Evolutionary conservation across 2,888 invertebrate genomes (phyloP).

Genomic region (Urechis unicinctus): DNA sequence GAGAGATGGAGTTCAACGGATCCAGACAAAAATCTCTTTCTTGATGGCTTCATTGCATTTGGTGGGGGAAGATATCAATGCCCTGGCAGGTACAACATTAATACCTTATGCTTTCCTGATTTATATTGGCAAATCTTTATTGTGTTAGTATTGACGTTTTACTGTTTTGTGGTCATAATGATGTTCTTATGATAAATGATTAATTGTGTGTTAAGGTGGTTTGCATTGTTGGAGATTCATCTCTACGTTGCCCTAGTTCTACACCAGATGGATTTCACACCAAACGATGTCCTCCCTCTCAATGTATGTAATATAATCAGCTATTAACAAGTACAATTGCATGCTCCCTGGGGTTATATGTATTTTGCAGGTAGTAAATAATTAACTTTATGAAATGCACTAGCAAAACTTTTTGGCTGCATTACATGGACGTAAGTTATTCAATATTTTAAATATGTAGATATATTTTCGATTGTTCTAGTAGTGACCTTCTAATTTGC

Average conservation of each 20-base stretch:
- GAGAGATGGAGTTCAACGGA: conserved; percentile 28
- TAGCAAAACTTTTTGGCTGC: neutral
- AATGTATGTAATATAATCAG: conserved; percentile 27
- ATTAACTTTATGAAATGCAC: no score
- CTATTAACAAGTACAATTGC: no score
- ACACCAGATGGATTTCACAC: conserved; percentile 25
- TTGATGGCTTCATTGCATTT: conserved; percentile 40
- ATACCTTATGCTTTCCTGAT: no score
- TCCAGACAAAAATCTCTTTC: conserved; percentile 28
- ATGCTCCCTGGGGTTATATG: no score
- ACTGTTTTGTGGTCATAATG: no score
- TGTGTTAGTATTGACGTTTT: neutral
- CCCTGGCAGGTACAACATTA: conserved; percentile 38
- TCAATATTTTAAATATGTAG: neutral
- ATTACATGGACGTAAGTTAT: neutral
- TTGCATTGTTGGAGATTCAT: conserved; percentile 41
- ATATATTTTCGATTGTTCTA: neutral
- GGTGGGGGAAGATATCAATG: conserved; percentile 43
- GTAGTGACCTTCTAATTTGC: neutral
- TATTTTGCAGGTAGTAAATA: no score
- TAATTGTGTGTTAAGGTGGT: conserved; percentile 30
- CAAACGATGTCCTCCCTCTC: conserved; percentile 22
- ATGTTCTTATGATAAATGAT: neutral
- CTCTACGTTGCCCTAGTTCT: conserved; percentile 33
- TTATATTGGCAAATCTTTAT: neutral